Evolutionary conservation across 1,140 invertebrate species (phyloP).

Genomic region (Ceratosolen solmsi): DNA sequence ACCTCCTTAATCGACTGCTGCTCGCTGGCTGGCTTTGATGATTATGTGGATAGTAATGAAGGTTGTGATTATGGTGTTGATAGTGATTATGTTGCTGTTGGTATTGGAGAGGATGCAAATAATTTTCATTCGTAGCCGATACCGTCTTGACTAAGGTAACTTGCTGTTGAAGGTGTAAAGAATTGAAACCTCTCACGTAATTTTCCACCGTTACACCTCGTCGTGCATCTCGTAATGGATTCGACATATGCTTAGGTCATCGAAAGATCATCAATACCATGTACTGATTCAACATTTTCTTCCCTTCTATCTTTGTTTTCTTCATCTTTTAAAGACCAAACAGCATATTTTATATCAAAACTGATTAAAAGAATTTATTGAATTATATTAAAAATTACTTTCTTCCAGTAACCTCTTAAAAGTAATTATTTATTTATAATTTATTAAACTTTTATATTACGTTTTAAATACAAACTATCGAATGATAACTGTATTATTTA

Average conservation of each 20-base stretch:
- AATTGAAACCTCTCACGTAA: constrained; percentile 58
- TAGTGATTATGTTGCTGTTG: constrained; percentile 57
- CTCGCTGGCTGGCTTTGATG: constrained; percentile 59
- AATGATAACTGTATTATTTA: no score
- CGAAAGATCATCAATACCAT: not conserved
- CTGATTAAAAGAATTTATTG: no score
- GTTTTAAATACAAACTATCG: no score
- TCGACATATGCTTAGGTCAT: constrained; percentile 66
- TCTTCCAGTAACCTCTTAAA: no score
- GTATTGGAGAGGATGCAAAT: constrained; percentile 60
- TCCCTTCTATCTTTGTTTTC: not conserved
- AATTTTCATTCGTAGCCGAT: constrained; percentile 57
- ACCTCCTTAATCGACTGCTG: constrained; percentile 61
- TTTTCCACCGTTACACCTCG: constrained; percentile 67
- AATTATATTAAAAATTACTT: no score
- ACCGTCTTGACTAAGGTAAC: constrained; percentile 57
- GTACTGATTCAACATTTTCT: constrained; percentile 2
- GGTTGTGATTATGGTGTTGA: constrained; percentile 60
- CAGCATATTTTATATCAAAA: no score
- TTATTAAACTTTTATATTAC: no score
- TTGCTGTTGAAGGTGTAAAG: constrained; percentile 53
- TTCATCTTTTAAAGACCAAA: not conserved
- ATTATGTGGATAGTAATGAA: constrained; percentile 58
- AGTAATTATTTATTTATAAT: no score
- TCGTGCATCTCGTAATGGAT: constrained; percentile 69